Percentiles rank a stretch among this genome's conserved stretches.
phyloP scores from a whole-genome alignment of 2,113 vertebrate genomes.

The Seriola dumerili region DNA sequence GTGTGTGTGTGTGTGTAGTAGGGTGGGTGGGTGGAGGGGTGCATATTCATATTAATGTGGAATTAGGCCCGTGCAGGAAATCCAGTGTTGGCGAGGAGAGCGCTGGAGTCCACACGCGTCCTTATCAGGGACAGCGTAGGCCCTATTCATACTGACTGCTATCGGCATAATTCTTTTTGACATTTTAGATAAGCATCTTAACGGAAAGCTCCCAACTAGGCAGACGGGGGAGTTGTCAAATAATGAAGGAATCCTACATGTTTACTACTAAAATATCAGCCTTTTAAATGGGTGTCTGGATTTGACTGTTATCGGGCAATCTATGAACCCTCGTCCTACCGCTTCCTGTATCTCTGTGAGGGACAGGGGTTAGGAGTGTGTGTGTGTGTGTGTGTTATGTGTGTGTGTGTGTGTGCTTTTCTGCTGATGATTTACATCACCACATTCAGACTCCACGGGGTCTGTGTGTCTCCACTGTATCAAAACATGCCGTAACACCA shows the following conservation, averaged over 20 bases:
- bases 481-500: constrained; percentile 41
- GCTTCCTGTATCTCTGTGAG: constrained; percentile 56
- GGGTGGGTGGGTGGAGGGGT: constrained; percentile 4
- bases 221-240: constrained; percentile 76
- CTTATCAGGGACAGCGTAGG: constrained; percentile 80
- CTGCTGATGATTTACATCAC: constrained; percentile 41
- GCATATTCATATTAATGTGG: constrained; percentile 85
- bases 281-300: constrained; percentile 78
- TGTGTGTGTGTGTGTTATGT: neutral
- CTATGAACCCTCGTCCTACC: constrained; percentile 54
- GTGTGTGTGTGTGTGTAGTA: neutral
- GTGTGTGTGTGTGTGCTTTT: constrained; percentile 37
- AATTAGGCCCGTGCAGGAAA: constrained; percentile 80
- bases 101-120: constrained; percentile 61
- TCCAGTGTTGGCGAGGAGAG: constrained; percentile 69
- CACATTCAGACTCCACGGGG: constrained; percentile 6
- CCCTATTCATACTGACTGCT: constrained; percentile 80
- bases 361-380: constrained; percentile 50
- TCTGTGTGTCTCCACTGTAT: constrained; percentile 34
- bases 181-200: constrained; percentile 85
- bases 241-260: constrained; percentile 77
- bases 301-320: constrained; percentile 72
- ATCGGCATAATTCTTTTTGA: constrained; percentile 85
- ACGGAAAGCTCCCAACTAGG: constrained; percentile 74
- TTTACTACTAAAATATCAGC: constrained; percentile 81